Conservation (phyloP, 37 sponge, comb jelly and placozoan species). For the Diacarnus erythraeanus region DNA sequence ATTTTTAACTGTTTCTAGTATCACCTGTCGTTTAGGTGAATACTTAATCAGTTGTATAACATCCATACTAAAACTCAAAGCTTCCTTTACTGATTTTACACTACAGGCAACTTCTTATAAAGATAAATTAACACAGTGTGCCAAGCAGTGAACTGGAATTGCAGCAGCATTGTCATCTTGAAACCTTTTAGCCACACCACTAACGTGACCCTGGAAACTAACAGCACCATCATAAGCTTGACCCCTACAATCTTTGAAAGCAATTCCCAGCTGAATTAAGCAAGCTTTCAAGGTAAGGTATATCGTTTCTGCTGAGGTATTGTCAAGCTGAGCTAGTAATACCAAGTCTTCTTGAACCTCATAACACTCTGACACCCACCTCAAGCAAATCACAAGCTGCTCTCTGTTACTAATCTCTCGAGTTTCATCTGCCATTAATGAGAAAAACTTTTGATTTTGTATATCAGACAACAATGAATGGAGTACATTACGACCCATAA, state of each 20-base stretch:
- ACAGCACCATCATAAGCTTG: conserved; percentile 11
- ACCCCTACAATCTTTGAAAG: neutral
- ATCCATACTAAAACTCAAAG: neutral
- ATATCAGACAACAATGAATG: neutral
- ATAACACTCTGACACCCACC: too few relatives aligned
- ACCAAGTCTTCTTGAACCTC: neutral
- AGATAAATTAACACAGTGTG: neutral
- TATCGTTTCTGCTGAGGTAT: neutral
- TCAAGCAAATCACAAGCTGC: neutral
- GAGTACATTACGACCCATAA: neutral
- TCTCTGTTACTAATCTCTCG: neutral
- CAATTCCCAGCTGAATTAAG: neutral
- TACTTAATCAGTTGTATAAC: neutral
- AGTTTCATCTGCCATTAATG: neutral
- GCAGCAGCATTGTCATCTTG: neutral
- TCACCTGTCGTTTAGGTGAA: neutral
- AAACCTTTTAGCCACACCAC: conserved; percentile 4
- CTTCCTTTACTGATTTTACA: neutral
- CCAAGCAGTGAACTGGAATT: conserved; percentile 16
- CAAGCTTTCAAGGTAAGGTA: neutral
- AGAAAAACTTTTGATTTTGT: neutral
- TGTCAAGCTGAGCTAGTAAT: neutral
- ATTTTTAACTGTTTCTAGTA: neutral
- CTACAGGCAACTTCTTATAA: neutral
- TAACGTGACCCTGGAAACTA: conserved; percentile 11